Base-by-base conservation (phyloP, 2,113 vertebrate species). In the Steatornis caripensis region DNA sequence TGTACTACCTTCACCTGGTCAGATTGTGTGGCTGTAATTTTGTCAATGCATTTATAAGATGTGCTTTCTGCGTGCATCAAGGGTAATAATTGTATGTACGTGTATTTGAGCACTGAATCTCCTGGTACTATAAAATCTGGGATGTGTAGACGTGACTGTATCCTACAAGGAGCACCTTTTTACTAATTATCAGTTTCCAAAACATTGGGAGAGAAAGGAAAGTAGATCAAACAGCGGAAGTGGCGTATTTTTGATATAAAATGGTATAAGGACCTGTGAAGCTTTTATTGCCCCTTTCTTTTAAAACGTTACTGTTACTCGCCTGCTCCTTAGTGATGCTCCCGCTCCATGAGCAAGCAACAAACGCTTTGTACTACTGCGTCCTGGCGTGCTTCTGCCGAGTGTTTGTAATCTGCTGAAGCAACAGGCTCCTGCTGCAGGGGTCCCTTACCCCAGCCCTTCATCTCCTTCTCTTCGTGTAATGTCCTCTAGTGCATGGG, bases 281-380 rank as follows among this genome's bases (percentile, higher is more conserved):
- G 10, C 11, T 81, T 90, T 81, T 93, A 54, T 81, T 70, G 36
- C 32, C 45, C 19, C 61, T 87, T 82, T 71, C 37, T 90, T 87
- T 43, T 83, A 53, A 76, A 88, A 74, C 2, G 6, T 69, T 6
- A 27, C 34, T 27, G 32, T 61, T 82, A 20, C 26, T 78, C 27
- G 32, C 19, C 65, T 83, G 49, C 58, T 92, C 20, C 51, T 20
- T 26, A 15, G 46, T n/a, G 23, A 53, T n/a, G 22, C 20, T 90
- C 37, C 20, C 37, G 19, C 70, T 61, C 60, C 34, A 30, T 8
- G 29, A 70, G 43, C n/a, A 79, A 65, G 39, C 9, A 65, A 69
- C 34, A 51, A 43, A 41, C 14, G 27, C 36, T 80, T 90, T n/a
- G 66, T 49, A 15, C 39, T 65, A 2, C 20, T 0, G 2, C 17